phyloP scores from a whole-genome alignment of 2,113 vertebrate species.

The Centropus unirufus region DNA sequence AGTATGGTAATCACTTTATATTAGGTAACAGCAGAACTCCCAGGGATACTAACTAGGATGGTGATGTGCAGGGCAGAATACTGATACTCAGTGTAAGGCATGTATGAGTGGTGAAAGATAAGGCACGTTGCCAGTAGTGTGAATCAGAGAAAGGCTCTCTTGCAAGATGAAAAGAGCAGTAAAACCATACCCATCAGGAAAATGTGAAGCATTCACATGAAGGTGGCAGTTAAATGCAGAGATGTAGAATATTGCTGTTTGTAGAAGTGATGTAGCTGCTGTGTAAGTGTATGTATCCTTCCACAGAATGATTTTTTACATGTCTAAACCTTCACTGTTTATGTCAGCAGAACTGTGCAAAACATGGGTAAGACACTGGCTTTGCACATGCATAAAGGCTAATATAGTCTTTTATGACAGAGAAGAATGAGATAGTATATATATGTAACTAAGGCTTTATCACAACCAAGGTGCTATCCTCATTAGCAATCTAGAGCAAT shows the following conservation, averaged over 20 bases:
- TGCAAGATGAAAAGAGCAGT: neutral
- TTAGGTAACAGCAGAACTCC: neutral
- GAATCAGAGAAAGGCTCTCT: neutral
- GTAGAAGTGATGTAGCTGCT: neutral
- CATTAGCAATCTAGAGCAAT: neutral
- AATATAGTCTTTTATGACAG: neutral
- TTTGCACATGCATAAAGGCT: neutral
- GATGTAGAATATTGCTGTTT: neutral
- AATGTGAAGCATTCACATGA: neutral
- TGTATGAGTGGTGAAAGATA: neutral
- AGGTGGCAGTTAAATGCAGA: neutral
- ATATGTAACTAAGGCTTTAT: neutral
- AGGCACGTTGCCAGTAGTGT: neutral
- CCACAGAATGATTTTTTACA: neutral
- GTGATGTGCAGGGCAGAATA: neutral
- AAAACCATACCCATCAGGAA: neutral
- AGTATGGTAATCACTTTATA: neutral
- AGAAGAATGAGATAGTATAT: neutral
- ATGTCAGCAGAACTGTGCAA: neutral
- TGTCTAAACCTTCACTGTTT: neutral
- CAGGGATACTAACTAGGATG: neutral
- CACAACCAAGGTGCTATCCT: neutral
- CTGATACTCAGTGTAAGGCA: neutral
- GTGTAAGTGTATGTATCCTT: neutral
- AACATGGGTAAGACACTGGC: neutral